These are phyloP conservation scores for Apantesis nais DNA, from an alignment of 2,888 invertebrate species.

Conservation along the genomic window DNA sequence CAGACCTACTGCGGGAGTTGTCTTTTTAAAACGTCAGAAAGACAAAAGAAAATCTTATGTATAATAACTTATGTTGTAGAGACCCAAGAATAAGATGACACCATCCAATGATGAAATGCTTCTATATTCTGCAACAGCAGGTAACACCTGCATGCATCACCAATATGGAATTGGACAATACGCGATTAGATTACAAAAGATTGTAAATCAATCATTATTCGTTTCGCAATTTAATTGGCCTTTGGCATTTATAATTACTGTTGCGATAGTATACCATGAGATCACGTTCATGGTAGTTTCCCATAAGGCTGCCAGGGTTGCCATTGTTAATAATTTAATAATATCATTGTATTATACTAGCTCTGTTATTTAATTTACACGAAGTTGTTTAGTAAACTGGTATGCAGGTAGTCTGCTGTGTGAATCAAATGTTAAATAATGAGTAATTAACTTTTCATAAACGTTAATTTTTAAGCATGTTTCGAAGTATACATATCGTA, in stretches of 20 bases:
- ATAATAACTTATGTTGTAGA: too few relatives aligned
- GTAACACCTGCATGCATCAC: constrained; percentile 40
- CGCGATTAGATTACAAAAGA: constrained; percentile 43
- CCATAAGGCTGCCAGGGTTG: constrained; percentile 24
- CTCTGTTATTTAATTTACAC: neutral
- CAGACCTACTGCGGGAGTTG: too few relatives aligned
- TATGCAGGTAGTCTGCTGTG: neutral
- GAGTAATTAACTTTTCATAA: neutral
- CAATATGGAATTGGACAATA: constrained; percentile 42
- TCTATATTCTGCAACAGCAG: constrained; percentile 26
- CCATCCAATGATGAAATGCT: constrained; percentile 29
- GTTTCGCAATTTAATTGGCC: constrained; percentile 54
- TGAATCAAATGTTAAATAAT: neutral
- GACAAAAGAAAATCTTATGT: too few relatives aligned
- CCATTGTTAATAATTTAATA: constrained; percentile 11
- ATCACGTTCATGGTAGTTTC: constrained; percentile 36
- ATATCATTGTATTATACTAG: neutral
- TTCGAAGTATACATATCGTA: neutral
- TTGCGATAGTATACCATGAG: constrained; percentile 42
- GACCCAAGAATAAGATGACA: too few relatives aligned
- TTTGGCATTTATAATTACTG: constrained; percentile 49
- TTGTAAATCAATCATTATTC: constrained; percentile 46
- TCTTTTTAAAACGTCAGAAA: too few relatives aligned
- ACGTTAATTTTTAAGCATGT: neutral
- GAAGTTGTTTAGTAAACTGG: neutral